A percentile compares a stretch with the other conserved stretches of the same genome.
Evolutionary conservation across 2,113 vertebrate genomes (phyloP).

Genomic region (Scolopax mira): DNA sequence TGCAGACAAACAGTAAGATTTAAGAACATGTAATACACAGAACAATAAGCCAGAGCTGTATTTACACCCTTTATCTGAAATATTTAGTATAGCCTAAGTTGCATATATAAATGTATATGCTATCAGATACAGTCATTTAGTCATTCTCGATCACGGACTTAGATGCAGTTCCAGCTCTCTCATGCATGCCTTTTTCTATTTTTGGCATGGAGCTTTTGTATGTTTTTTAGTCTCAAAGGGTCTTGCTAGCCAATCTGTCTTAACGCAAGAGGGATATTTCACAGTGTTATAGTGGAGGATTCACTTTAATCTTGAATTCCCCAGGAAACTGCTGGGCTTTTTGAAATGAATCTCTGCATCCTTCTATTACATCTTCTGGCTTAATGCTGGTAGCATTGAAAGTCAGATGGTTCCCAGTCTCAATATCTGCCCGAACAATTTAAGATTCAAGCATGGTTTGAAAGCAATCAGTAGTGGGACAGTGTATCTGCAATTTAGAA

Average conservation of each 20-base stretch:
- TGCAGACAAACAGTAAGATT: neutral
- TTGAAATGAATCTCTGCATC: neutral
- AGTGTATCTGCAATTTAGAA: slow-evolving; percentile 37
- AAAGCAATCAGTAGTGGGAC: slow-evolving; percentile 3
- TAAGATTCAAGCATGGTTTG: neutral
- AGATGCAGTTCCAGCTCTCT: neutral
- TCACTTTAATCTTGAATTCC: slow-evolving; percentile 17
- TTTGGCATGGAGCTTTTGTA: neutral
- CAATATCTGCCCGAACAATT: neutral
- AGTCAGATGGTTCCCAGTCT: neutral
- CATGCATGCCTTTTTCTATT: neutral
- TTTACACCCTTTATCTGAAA: slow-evolving; percentile 8
- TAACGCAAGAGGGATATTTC: neutral
- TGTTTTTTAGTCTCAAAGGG: neutral
- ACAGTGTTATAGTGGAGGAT: neutral
- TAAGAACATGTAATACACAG: neutral
- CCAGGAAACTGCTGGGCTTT: slow-evolving; percentile 5
- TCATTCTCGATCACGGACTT: neutral
- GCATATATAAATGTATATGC: neutral
- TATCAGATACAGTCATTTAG: neutral
- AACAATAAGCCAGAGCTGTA: neutral
- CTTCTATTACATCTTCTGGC: slow-evolving; percentile 4
- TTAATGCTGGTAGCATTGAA: slow-evolving; percentile 16
- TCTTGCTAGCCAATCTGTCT: neutral
- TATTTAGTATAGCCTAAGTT: neutral